Conservation (phyloP, 2,797 vertebrate genomes). For the Mormyrops boulengeri region DNA sequence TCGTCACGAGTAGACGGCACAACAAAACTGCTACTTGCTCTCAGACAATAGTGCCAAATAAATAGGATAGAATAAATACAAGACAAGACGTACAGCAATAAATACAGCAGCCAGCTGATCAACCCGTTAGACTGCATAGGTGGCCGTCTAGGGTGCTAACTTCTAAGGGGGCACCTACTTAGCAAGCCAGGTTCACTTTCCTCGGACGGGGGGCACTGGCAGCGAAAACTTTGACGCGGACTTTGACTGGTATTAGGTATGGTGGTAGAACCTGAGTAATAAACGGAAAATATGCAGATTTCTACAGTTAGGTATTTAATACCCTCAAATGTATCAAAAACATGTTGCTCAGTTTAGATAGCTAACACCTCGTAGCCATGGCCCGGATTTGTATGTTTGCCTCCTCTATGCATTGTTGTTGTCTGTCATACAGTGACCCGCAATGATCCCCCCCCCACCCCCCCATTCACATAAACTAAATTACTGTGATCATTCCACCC, state of each 20-base stretch:
- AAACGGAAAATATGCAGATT: background rate
- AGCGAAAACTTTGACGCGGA: background rate
- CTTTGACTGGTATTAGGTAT: background rate
- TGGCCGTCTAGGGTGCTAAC: background rate
- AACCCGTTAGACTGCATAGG: background rate
- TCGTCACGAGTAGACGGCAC: background rate
- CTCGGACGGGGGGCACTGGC: background rate
- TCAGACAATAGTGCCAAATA: background rate
- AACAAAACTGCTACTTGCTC: background rate
- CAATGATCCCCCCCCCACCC: background rate
- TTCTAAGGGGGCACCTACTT: background rate
- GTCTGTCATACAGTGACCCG: background rate
- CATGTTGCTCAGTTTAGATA: background rate
- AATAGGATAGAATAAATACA: background rate
- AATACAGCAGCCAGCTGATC: background rate
- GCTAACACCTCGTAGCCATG: background rate
- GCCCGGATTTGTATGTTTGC: background rate
- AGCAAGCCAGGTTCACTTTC: background rate
- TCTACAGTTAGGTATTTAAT: background rate
- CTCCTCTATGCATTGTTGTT: background rate
- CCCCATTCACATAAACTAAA: background rate
- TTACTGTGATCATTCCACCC: background rate
- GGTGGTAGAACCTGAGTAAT: background rate
- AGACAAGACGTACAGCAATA: background rate
- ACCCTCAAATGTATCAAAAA: background rate